Base-by-base conservation (phyloP, 2,888 invertebrate genomes). In the Drosophila setosimentum region DNA sequence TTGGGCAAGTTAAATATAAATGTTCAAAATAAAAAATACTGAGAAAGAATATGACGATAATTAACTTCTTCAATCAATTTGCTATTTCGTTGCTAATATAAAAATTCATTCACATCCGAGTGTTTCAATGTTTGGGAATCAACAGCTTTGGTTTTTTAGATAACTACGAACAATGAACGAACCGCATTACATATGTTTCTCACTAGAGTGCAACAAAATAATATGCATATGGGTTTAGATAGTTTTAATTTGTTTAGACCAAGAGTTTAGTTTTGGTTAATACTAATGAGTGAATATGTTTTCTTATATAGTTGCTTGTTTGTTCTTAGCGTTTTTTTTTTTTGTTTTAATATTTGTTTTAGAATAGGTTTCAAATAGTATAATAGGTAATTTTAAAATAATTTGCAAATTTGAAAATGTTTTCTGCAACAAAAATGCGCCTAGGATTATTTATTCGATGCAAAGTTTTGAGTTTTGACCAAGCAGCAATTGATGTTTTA, bases 211-310 rank as follows among this genome's bases (percentile, higher is more conserved):
- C 65, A 74, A 75, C 75, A 69, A 62, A 79, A 75, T 62, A 68
- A 64, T 60, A 73, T 61, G 51, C 40, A 48, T 66, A 32, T 59
- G 33, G 40, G 29, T 29, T 55, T 65, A 40, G 57, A 67, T 69
- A 67, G 50, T 55, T 75, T 71, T 68, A 63, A 64, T 57, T 50
- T 64, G 55, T 61, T 65, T 82, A 82, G 90, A 82, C 89, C 89
- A 88, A 90, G 89, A 87, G 89, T 90, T 89, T 82, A 86, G 89
- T 83, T 82, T 83, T 88, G 88, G 89, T 88, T 87, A 83, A 74
- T 85, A 76, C 76, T 88, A 83, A 73, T 73, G 77, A 71, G 57
- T 78, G 75, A 81, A 81, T 75, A 76, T 79, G 72, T 71, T 64
- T 69, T 54, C 49, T 42, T 68, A 79, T 53, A 66, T 65, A 60